Evolutionary conservation across 2,113 vertebrate genomes (phyloP).

Genomic region (Otis tarda): DNA sequence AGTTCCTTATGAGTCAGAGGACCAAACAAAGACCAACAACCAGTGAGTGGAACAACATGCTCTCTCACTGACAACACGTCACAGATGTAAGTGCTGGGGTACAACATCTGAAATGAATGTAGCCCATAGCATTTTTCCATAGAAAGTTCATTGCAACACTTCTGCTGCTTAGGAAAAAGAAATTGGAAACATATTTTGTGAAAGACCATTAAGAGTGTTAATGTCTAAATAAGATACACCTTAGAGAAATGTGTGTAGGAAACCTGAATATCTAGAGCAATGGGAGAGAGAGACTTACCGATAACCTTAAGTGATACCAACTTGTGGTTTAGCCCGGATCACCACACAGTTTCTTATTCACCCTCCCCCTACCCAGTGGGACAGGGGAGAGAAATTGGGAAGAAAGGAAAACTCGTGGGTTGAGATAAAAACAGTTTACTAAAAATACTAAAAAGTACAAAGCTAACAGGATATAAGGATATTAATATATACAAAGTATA

Average conservation of each 20-base stretch:
- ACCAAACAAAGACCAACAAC: not conserved
- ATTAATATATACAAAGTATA: too few relatives aligned
- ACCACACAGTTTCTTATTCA: too few relatives aligned
- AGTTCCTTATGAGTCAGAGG: not conserved
- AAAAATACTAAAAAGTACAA: too few relatives aligned
- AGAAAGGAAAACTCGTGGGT: too few relatives aligned
- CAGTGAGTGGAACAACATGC: not conserved
- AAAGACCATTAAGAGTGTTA: not conserved
- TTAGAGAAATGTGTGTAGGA: not conserved
- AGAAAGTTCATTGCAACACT: not conserved
- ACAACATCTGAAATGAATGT: not conserved
- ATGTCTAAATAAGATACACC: not conserved
- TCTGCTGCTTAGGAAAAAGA: not conserved
- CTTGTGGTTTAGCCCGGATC: too few relatives aligned
- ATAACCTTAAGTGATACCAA: not conserved
- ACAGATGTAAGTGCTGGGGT: not conserved
- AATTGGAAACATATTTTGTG: not conserved
- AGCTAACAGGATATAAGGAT: too few relatives aligned
- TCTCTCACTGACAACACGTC: not conserved
- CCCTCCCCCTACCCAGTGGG: too few relatives aligned
- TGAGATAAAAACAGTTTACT: too few relatives aligned
- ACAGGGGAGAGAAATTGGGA: too few relatives aligned
- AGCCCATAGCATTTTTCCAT: not conserved
- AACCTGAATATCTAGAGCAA: not conserved
- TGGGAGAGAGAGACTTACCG: not conserved